Evolutionary conservation across 2,113 vertebrate genomes (phyloP).

Genomic region (Trochalopteron elliotii): DNA sequence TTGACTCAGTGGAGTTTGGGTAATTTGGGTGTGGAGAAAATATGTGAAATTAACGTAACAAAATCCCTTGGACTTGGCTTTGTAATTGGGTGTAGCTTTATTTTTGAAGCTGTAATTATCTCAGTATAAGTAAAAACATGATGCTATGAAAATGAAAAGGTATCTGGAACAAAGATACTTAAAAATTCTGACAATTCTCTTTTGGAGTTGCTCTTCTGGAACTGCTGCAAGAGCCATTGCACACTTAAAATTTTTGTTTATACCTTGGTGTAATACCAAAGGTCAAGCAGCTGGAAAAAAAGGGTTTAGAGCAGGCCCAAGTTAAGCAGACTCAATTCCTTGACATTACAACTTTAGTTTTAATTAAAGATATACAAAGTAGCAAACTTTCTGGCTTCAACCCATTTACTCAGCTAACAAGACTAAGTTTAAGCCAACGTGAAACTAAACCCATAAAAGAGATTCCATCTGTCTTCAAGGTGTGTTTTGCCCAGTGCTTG

Average conservation of each 20-base stretch:
- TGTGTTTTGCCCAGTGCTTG: neutral
- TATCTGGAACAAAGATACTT: neutral
- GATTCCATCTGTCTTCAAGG: neutral
- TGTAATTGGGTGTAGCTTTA: neutral
- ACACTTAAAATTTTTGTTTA: neutral
- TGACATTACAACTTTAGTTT: neutral
- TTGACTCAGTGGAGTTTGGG: neutral
- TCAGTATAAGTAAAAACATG: neutral
- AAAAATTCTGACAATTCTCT: neutral
- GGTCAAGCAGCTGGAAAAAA: neutral
- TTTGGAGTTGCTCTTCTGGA: neutral
- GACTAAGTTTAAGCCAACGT: neutral
- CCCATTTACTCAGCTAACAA: neutral
- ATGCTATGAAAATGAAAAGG: neutral
- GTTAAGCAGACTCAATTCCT: neutral
- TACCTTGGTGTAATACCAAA: neutral
- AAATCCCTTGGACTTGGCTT: neutral
- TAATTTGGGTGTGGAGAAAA: neutral
- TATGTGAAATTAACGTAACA: neutral
- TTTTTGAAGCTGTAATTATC: neutral
- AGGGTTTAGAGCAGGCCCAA: neutral
- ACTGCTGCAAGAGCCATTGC: neutral
- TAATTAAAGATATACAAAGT: neutral
- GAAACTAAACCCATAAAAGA: neutral
- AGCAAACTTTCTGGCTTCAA: neutral